These are phyloP conservation scores for Listronotus oregonensis DNA, from an alignment of 1,140 invertebrate species.

Conservation along the genomic window DNA sequence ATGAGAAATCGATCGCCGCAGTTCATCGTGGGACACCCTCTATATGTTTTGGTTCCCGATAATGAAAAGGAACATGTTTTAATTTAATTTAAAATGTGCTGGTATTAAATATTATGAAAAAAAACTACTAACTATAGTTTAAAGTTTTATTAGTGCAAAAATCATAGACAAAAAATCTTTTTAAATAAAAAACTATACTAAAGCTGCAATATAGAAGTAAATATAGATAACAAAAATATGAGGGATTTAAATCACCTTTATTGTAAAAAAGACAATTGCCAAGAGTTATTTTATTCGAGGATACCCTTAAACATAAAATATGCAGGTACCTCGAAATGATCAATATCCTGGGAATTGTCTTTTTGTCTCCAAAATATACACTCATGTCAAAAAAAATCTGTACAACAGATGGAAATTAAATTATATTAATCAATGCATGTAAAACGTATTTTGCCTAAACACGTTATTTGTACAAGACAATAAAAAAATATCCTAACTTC, in stretches of 20 bases:
- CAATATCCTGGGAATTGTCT: background rate
- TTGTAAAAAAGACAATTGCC: background rate
- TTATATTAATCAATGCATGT: conserved; percentile 6
- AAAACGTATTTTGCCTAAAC: conserved; percentile 5
- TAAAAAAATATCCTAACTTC: conserved; percentile 25
- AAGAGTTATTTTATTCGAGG: too few species aligned
- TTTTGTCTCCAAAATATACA: background rate
- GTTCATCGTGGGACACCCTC: too few species aligned
- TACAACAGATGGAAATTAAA: conserved; percentile 8
- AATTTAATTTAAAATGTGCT: background rate
- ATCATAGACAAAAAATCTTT: conserved; percentile 4
- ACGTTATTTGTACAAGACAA: conserved; percentile 17
- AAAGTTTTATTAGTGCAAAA: conserved; percentile 14
- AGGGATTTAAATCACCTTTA: conserved; percentile 3
- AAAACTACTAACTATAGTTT: conserved; percentile 7
- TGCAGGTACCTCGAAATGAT: too few species aligned
- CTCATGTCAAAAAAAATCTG: background rate
- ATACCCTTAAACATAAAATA: background rate
- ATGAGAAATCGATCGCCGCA: too few species aligned
- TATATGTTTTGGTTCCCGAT: too few species aligned
- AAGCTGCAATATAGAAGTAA: conserved; percentile 7
- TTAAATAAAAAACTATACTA: conserved; percentile 10
- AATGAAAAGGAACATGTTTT: too few species aligned
- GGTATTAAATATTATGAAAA: background rate
- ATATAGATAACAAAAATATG: conserved; percentile 19